A percentile compares a stretch with the other conserved stretches of the same genome.
Conservation (phyloP, 2,888 invertebrate genomes). For the Tetragnatha montana region DNA sequence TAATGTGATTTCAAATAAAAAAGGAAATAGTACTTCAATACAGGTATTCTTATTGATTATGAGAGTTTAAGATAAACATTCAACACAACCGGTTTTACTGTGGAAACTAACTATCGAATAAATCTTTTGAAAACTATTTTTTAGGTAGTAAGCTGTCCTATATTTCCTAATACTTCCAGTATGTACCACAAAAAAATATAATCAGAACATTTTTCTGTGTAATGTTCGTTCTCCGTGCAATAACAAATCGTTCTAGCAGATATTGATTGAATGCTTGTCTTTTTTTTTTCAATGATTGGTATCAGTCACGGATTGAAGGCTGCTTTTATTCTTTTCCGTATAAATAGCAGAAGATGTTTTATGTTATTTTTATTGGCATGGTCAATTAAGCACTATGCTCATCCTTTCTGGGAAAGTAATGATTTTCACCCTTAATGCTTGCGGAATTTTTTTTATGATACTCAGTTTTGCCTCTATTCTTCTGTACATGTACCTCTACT, state of each 20-base stretch:
- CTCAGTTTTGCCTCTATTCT: not conserved
- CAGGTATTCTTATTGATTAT: too few species aligned
- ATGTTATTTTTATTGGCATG: not conserved
- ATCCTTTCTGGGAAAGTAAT: not conserved
- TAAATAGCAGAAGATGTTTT: not conserved
- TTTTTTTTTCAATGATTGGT: not conserved
- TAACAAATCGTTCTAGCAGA: not conserved
- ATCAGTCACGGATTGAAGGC: not conserved
- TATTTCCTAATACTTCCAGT: too few species aligned
- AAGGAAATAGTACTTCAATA: too few species aligned
- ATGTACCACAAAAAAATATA: not conserved
- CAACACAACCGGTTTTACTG: too few species aligned
- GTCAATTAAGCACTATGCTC: not conserved
- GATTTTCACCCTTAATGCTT: not conserved
- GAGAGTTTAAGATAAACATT: too few species aligned
- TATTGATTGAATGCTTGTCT: slow-evolving; percentile 9
- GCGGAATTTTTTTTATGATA: not conserved
- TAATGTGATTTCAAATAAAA: too few species aligned
- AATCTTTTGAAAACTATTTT: too few species aligned
- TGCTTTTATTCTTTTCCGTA: not conserved
- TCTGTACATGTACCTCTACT: too few species aligned
- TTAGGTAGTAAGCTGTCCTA: too few species aligned
- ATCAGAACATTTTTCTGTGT: not conserved
- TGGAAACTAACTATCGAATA: too few species aligned
- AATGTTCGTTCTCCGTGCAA: not conserved